Conservation (phyloP, 2,113 vertebrate genomes). For the Tupaia tana region DNA sequence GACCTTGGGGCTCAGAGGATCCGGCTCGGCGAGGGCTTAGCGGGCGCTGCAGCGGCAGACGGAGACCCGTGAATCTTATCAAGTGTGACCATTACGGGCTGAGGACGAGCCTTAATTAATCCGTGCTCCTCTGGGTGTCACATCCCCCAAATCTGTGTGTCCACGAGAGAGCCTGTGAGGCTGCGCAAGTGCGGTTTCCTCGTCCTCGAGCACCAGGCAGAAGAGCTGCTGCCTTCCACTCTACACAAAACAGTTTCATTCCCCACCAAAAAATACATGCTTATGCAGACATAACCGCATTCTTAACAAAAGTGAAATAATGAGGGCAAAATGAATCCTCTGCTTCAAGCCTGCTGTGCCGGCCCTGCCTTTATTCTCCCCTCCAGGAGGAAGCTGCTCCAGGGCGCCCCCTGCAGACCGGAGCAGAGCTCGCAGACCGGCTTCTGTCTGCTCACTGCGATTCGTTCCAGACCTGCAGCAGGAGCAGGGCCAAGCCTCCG, state of each 20-base stretch:
- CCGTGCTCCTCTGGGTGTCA: constrained; percentile 88
- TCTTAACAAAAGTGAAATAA: neutral
- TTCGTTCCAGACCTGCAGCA: neutral
- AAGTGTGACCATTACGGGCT: constrained; percentile 89
- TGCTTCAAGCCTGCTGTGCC: too few relatives aligned
- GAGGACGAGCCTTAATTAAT: constrained; percentile 92
- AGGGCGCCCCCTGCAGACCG: too few relatives aligned
- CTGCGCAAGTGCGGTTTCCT: constrained; percentile 82
- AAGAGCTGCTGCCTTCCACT: constrained; percentile 61
- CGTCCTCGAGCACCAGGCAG: constrained; percentile 79
- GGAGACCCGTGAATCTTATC: constrained; percentile 92
- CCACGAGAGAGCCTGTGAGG: constrained; percentile 83
- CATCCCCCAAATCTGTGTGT: constrained; percentile 86
- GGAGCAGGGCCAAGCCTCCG: too few relatives aligned
- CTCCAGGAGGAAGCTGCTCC: too few relatives aligned
- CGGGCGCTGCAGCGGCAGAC: constrained; percentile 88
- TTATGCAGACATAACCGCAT: neutral
- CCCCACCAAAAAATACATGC: constrained; percentile 22
- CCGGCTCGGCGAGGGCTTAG: constrained; percentile 89
- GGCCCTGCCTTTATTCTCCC: too few relatives aligned
- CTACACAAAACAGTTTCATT: neutral
- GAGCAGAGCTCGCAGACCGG: neutral
- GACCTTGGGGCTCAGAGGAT: constrained; percentile 91
- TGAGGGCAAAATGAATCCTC: neutral
- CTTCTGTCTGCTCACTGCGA: neutral